A percentile compares a stretch with the other conserved stretches of the same genome.
Evolutionary conservation across 2,888 invertebrate genomes (phyloP).

Genomic region (Himalopsyche anomala): DNA sequence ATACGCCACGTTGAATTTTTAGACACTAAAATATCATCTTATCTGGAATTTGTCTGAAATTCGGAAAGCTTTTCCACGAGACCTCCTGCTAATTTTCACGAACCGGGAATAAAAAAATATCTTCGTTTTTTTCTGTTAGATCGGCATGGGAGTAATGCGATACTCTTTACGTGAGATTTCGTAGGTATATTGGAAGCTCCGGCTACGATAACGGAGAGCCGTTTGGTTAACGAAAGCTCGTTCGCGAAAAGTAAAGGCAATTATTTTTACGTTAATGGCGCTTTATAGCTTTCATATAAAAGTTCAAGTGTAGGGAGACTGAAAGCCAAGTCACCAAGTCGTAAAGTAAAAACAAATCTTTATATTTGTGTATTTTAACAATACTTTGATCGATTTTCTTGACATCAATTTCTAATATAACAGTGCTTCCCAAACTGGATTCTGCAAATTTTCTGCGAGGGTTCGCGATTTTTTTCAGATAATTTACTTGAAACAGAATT

Average conservation of each 20-base stretch:
- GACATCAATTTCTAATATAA: too few relatives aligned
- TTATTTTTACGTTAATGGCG: slow-evolving; percentile 54
- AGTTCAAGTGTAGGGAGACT: slow-evolving; percentile 32
- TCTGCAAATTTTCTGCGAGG: too few relatives aligned
- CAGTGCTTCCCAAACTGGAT: too few relatives aligned
- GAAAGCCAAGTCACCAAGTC: neutral
- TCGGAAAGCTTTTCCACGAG: neutral
- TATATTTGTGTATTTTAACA: neutral
- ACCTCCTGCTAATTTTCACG: slow-evolving; percentile 55
- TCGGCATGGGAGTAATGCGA: slow-evolving; percentile 51
- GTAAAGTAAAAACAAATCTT: slow-evolving; percentile 3
- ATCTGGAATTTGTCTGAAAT: slow-evolving; percentile 59
- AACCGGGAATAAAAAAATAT: slow-evolving; percentile 52
- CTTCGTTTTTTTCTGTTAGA: slow-evolving; percentile 44
- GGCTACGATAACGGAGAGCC: slow-evolving; percentile 52
- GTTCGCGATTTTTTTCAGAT: too few relatives aligned
- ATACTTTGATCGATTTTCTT: too few relatives aligned
- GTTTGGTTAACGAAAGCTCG: slow-evolving; percentile 51
- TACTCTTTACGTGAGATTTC: slow-evolving; percentile 46
- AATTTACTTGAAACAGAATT: too few relatives aligned
- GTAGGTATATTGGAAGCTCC: slow-evolving; percentile 22
- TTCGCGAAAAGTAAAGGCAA: slow-evolving; percentile 50
- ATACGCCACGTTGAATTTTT: slow-evolving; percentile 54
- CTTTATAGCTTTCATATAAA: slow-evolving; percentile 29
- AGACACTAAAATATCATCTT: slow-evolving; percentile 60